Evolutionary conservation across 1,140 invertebrate species (phyloP).

Genomic region (Drosophila rufa): DNA sequence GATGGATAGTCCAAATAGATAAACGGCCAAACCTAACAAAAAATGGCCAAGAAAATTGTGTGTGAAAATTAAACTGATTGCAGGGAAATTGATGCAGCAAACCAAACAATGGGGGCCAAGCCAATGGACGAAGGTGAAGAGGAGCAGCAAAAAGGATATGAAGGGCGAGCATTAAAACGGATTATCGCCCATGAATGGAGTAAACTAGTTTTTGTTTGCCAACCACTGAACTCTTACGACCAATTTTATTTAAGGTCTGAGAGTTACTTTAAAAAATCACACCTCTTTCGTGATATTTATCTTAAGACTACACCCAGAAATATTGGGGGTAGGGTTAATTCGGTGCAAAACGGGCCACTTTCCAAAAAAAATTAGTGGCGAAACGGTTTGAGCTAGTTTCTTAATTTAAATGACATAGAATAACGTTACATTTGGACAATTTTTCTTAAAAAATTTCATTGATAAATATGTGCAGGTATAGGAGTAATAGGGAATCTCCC

Average conservation of each 20-base stretch:
- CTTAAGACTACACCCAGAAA: not conserved
- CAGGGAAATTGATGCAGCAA: slow-evolving; percentile 56
- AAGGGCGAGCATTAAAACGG: slow-evolving; percentile 23
- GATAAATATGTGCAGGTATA: no score
- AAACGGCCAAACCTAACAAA: slow-evolving; percentile 43
- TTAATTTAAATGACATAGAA: no score
- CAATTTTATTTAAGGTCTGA: slow-evolving; percentile 4
- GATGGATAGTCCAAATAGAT: slow-evolving; percentile 63
- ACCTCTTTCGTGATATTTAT: no score
- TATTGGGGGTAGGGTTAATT: no score
- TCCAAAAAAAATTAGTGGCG: no score
- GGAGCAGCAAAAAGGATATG: slow-evolving; percentile 7
- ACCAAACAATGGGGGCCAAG: slow-evolving; percentile 28
- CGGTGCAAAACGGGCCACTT: no score
- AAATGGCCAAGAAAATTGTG: slow-evolving; percentile 71
- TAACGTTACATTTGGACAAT: no score
- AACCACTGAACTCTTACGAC: not conserved
- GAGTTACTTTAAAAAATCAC: no score
- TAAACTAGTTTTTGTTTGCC: slow-evolving; percentile 8
- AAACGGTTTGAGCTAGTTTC: no score
- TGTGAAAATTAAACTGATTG: slow-evolving; percentile 80
- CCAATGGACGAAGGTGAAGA: slow-evolving; percentile 13
- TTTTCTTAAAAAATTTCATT: no score
- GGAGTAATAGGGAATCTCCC: no score
- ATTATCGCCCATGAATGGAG: slow-evolving; percentile 23